These are phyloP conservation scores for Phrynocephalus forsythii DNA, from an alignment of 2,797 vertebrate genomes.

Conservation along the genomic window DNA sequence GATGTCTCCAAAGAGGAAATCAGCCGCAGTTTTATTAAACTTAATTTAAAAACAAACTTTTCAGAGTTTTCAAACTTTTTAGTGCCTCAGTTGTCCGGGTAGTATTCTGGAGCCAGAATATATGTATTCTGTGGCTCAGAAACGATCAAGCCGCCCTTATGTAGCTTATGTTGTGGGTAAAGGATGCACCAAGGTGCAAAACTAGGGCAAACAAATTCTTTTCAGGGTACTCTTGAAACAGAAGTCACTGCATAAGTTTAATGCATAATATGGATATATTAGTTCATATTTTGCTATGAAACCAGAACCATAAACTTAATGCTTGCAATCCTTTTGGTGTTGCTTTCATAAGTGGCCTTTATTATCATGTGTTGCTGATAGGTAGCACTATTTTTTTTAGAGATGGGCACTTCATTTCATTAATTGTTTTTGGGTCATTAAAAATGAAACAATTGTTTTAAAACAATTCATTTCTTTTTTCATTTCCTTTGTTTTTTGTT, in stretches of 20 bases:
- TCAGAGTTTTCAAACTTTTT: too few relatives aligned
- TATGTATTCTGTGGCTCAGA: background rate
- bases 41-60: too few relatives aligned
- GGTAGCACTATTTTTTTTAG: too few relatives aligned
- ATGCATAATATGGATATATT: slow-evolving; percentile 31
- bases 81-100: too few relatives aligned
- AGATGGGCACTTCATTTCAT: too few relatives aligned
- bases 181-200: slow-evolving; percentile 29
- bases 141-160: background rate
- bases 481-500: too few relatives aligned
- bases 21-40: too few relatives aligned
- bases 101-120: too few relatives aligned
- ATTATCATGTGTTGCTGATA: background rate
- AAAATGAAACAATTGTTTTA: too few relatives aligned
- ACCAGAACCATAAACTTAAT: slow-evolving; percentile 10
- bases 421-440: too few relatives aligned
- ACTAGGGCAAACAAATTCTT: slow-evolving; percentile 22
- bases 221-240: slow-evolving; percentile 39
- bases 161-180: slow-evolving; percentile 14
- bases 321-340: background rate
- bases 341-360: background rate
- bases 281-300: slow-evolving; percentile 33
- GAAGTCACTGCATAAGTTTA: slow-evolving; percentile 13
- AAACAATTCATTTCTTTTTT: too few relatives aligned
- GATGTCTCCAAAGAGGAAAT: background rate